Conservation (phyloP, 2,113 vertebrate genomes). For the Pelusios castaneus region DNA sequence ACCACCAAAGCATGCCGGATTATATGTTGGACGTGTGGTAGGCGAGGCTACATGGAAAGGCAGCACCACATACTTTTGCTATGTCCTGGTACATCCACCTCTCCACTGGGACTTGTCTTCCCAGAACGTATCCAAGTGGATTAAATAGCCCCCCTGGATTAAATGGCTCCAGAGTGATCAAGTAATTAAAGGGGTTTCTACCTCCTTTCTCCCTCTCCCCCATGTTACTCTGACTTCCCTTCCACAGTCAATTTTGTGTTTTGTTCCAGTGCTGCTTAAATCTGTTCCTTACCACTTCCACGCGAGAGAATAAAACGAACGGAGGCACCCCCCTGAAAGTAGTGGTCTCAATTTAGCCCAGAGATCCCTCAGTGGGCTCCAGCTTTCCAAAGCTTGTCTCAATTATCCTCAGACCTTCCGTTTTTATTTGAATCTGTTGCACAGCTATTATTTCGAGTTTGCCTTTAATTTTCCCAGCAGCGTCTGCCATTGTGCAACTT, state of each 20-base stretch:
- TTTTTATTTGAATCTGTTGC: neutral
- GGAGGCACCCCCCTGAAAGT: neutral
- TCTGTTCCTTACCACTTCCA: neutral
- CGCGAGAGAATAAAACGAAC: neutral
- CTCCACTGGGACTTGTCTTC: neutral
- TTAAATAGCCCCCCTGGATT: neutral
- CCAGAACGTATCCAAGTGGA: neutral
- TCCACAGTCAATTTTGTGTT: neutral
- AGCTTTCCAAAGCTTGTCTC: neutral
- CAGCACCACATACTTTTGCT: neutral
- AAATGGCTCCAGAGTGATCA: neutral
- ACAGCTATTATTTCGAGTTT: neutral
- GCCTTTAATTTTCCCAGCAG: neutral
- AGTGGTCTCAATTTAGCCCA: neutral
- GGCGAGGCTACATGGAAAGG: neutral
- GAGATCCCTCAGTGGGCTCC: neutral
- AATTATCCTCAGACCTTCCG: neutral
- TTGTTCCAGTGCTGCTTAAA: neutral
- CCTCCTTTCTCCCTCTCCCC: too few relatives aligned
- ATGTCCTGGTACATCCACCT: neutral
- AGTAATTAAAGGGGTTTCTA: rapidly evolving
- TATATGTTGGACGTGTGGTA: neutral
- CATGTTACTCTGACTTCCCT: neutral
- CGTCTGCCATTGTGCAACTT: neutral
- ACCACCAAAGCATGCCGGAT: neutral